phyloP scores from a whole-genome alignment of 2,888 invertebrate species.

The Nephrocerus scutellatus region DNA sequence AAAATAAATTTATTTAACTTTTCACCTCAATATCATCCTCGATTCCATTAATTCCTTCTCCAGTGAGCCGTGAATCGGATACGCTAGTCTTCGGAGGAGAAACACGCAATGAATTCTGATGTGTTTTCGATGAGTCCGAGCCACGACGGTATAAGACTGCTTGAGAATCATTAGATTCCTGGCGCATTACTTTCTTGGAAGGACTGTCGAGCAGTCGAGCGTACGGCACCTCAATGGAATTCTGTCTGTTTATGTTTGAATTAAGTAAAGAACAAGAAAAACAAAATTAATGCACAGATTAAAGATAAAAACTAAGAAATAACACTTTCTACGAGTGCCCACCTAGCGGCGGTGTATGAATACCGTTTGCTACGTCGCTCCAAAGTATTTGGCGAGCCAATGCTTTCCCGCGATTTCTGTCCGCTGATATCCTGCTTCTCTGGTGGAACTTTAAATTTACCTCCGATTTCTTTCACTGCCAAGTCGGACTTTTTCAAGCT shows the following conservation, averaged over 20 bases:
- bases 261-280: not conserved
- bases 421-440: slow-evolving; percentile 34
- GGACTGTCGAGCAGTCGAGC: slow-evolving; percentile 67
- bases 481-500: slow-evolving; percentile 40
- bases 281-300: not conserved
- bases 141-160: slow-evolving; percentile 55
- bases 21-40: slow-evolving; percentile 50
- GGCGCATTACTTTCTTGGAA: slow-evolving; percentile 41
- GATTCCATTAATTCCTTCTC: slow-evolving; percentile 58
- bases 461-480: slow-evolving; percentile 31
- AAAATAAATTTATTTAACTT: slow-evolving; percentile 5
- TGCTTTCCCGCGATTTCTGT: slow-evolving; percentile 45
- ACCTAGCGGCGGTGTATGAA: slow-evolving; percentile 49
- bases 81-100: slow-evolving; percentile 74
- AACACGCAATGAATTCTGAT: slow-evolving; percentile 44
- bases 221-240: slow-evolving; percentile 60
- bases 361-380: slow-evolving; percentile 53
- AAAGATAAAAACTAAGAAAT: not conserved
- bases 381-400: slow-evolving; percentile 44
- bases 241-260: slow-evolving; percentile 29
- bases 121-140: slow-evolving; percentile 39
- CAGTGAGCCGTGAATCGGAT: slow-evolving; percentile 77
- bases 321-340: slow-evolving; percentile 13
- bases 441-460: slow-evolving; percentile 36
- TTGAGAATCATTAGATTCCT: slow-evolving; percentile 49